Base-by-base conservation (phyloP, 2,888 invertebrate species). In the Diarsia dahlii region DNA sequence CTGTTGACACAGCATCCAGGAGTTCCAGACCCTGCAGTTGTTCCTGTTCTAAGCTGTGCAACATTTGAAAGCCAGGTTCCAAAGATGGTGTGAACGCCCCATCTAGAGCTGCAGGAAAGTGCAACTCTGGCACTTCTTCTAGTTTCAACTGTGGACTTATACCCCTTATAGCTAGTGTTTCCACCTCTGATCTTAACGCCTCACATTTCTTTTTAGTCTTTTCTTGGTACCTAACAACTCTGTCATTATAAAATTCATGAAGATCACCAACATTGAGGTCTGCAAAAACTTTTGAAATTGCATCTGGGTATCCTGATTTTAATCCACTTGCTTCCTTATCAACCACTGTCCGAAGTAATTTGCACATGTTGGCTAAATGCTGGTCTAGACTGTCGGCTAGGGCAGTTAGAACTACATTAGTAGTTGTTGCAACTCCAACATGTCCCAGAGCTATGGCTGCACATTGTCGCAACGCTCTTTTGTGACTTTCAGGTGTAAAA, bases 41-140 rank as follows among this genome's bases (percentile, higher is more conserved):
- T 72, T 97, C 97, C 87, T 97, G 97, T 88, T 97, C 97, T 71
- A 97, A 92, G 80, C 97, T 97, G 71, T 97, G 97, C 76, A 97
- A 93, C 97, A 97, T 97, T 92, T 97, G 97, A 88, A 97, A 97
- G 1, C 97, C 97, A 52, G 97, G 97, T 87, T 97, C 97, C 52
- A 97, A 92, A 15, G 97, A 97, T 0, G 97, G 97, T 69, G 97
- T 97, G 74, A 96, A 97, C 0, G 96, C 93, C 15, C 95, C 96
- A 87, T 96, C 96, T 54, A 97, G 87, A 3, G 95, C 97, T 28
- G 96, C 96, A 0, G 97, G 97, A 74, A 97, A 97, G 88, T 97
- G 97, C 70, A 97, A 88, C 82, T 97, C 97, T 0, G 97, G 97
- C 0, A 97, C 96, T 84, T 96, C 96, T 86, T 95, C 95, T n/a